Base-by-base conservation (phyloP, 2,113 vertebrate genomes). In the Cisticola juncidis region DNA sequence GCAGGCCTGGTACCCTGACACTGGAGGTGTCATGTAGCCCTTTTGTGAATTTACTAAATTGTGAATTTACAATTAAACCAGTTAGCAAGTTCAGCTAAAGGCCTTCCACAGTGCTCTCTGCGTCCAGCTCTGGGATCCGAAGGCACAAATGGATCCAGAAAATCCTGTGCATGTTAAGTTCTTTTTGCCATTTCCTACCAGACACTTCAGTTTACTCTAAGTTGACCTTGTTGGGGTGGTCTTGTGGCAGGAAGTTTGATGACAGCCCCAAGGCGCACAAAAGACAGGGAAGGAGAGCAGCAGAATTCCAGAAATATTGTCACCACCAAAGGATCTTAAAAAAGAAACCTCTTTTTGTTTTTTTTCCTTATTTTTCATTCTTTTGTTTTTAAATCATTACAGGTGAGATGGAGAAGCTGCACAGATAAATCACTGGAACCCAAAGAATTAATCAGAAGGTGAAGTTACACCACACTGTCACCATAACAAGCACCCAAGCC, bases 191-290 rank as follows among this genome's bases (percentile, higher is more conserved):
- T 8, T 42, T 61, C 50, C 62, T 26, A 11, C 0, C 2, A 71
- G 40, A n/a, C 26, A 22, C 14, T n/a, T 22, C 21, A 20, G 40
- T 57, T 93, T 15, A 14, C 9, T 77, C 38, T 7, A n/a, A 65
- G 29, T 6, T 28, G 9, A 26, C 38, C 5, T 33, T 33, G 65
- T 5, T 22, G 58, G 51, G 29, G 66, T 16, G 14, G 5, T 58
- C 28, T 40, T 14, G 45, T 1, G 5, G 53, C 0, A 0, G 14
- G 26, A 51, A 35, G n/a, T 53, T 51, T 57, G 60, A 26, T 8
- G 14, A n/a, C 35, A 3, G 31, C 71, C 23, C 17, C 2, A 1
- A 64, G 76, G 40, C 28, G 28, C n/a, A 35, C 21, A 23, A 1
- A 4, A 23, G 18, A n/a, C 9, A 18, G 11, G 14, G 31, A 72